phyloP scores from a whole-genome alignment of 1,140 invertebrate genomes.

The Lucilia sericata region DNA sequence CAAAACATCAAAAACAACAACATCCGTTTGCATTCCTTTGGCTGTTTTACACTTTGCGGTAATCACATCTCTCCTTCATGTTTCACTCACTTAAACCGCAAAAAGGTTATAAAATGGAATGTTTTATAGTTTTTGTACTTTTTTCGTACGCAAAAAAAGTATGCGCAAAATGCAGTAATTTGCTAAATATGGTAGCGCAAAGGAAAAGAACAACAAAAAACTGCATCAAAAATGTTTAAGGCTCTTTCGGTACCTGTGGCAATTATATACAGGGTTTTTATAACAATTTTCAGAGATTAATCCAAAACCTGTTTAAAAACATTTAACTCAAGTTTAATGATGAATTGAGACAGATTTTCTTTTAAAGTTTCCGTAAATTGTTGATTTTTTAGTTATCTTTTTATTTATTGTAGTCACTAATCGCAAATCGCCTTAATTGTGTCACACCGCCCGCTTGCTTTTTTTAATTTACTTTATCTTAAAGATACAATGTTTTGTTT shows the following conservation, averaged over 20 bases:
- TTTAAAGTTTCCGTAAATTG: background rate
- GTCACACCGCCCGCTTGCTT: background rate
- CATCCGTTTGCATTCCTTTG: constrained; percentile 19
- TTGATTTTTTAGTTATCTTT: background rate
- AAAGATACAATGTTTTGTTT: too few species aligned
- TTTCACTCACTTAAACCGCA: constrained; percentile 17
- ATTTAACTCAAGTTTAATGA: background rate
- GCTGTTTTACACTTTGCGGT: constrained; percentile 25
- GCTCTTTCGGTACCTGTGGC: background rate
- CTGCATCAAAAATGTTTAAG: background rate
- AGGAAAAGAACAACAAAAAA: constrained; percentile 3
- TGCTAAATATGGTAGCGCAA: constrained; percentile 23
- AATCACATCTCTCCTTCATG: constrained; percentile 28
- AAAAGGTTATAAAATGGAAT: constrained; percentile 17
- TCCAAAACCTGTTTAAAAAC: background rate
- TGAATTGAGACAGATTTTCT: background rate
- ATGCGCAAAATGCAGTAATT: constrained; percentile 27
- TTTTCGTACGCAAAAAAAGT: background rate
- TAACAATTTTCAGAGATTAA: background rate
- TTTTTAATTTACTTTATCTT: background rate
- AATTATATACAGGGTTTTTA: constrained; percentile 5
- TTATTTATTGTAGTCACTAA: background rate
- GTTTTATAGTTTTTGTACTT: constrained; percentile 8
- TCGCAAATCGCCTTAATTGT: constrained; percentile 16
- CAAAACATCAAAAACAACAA: background rate